phyloP scores from a whole-genome alignment of 2,888 invertebrate genomes.

The Spodoptera littoralis region DNA sequence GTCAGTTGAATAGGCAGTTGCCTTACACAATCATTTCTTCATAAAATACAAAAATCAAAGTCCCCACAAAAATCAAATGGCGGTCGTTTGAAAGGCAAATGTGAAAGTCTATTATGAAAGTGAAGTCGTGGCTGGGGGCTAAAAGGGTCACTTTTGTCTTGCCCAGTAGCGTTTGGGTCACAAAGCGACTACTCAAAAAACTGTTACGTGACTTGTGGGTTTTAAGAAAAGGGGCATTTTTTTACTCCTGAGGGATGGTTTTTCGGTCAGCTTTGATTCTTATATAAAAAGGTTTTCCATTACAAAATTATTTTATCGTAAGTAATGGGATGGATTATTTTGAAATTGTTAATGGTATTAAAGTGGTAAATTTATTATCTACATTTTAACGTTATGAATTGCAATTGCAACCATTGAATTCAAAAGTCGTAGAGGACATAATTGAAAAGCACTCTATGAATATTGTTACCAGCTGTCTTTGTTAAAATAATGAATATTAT shows the following conservation, averaged over 20 bases:
- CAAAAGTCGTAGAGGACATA: no score
- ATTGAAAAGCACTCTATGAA: no score
- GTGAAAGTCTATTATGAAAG: slow-evolving; percentile 41
- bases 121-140: slow-evolving; percentile 20
- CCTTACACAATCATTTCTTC: not conserved
- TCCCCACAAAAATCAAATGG: slow-evolving; percentile 25
- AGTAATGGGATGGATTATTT: no score
- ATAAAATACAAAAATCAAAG: slow-evolving; percentile 22
- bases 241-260: slow-evolving; percentile 4
- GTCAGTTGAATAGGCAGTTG: no score
- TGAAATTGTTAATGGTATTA: no score
- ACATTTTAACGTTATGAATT: no score
- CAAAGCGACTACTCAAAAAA: slow-evolving; percentile 47
- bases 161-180: slow-evolving; percentile 37
- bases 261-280: not conserved
- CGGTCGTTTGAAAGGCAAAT: slow-evolving; percentile 48
- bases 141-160: slow-evolving; percentile 56
- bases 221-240: slow-evolving; percentile 3
- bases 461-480: no score
- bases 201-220: slow-evolving; percentile 29
- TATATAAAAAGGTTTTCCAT: no score
- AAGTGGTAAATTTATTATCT: no score
- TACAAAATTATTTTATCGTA: no score
- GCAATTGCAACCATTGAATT: no score
- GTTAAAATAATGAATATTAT: no score